Base-by-base conservation (phyloP, 2,113 vertebrate genomes). In the Chloebia gouldiae region DNA sequence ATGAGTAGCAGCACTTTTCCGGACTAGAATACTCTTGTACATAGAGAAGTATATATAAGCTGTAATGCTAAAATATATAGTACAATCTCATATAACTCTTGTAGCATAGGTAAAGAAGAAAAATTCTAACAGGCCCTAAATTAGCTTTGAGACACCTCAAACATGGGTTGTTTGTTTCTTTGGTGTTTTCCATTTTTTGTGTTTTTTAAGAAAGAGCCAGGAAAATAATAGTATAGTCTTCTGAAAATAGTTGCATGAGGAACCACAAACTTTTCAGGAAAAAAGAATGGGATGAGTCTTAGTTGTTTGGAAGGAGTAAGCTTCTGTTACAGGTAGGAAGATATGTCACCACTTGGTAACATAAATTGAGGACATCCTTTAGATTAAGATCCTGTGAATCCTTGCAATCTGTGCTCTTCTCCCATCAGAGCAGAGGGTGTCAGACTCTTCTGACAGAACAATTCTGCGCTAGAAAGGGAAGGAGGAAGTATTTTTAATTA, bases 101-200 rank as follows among this genome's bases (percentile, higher is more conserved):
- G 25, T 19, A 61, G n/a, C 50, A 10, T 39, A 6, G 13, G 5
- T 28, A 50, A 27, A 64, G 22, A 87, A 53, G 10, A 61, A 86
- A 93, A 86, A 73, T 39, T 63, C 23, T 66, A 80, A 63, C 16
- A 77, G 39, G 25, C 12, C 50, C 6, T 77, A 83, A 31, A 57
- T 57, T 61, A 66, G 5, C 25, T 84, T 81, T 1, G 0, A 57
- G 54, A 51, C 13, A 81, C 2, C 6, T 81, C 35, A 49, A 35
- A 68, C 1, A 4, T 14, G 3, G 3, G 25, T 54, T 33, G 6
- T 35, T 60, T 60, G 19, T 27, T 28, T 61, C 3, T 31, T 42
- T 19, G 3, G 17, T 2, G 12, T 9, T 7, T 40, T 49, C 15
- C 8, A 10, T 31, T 33, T 35, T 51, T 44, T 10, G 2, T 1